Evolutionary conservation across 2,113 vertebrate species (phyloP), one percentile per base, ranked within the genome.

Genomic region (Plecotus auritus): DNA sequence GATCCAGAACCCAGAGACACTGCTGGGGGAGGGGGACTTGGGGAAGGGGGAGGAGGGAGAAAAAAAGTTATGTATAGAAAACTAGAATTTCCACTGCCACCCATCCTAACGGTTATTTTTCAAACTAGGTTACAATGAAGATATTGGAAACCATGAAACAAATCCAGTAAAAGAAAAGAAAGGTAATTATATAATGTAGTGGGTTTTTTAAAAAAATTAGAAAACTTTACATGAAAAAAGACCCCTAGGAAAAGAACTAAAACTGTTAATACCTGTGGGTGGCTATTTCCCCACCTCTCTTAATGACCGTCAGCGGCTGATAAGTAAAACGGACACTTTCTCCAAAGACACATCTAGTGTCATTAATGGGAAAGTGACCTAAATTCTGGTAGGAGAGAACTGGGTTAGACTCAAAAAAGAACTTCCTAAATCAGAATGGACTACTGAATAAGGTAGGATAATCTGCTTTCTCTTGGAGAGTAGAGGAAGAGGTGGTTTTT

Each of bases 81-180:
- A 83, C 47, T 45, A 22, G 18, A 85, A 78, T 95, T 93, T 86
- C 26, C 40, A 12, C 12, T 22, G 32, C 72, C 74, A 42, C 49
- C 74, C 61, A 85, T 78, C 30, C 42, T 77, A 26, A 90, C 66
- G 84, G 94, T 97, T 87, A 32, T 97, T 98, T 97, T 98, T 98
- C 97, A 95, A 95, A 80, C 93, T 96, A 96, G 96, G 86, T 93
- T 98, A 98, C 85, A 97, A 94, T 85, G 98, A 98, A 95, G 98
- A 98, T 56, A 95, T 74, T 93, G 98, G 98, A 97, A 98, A 98
- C 69, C 98, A 98, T 70, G 91, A 90, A 59, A 73, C 97, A 93
- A 98, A 98, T 94, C 59, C 98, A 91, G 28, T 98, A 93, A 98
- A 98, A 96, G 98, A 98, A n/a, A 98, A 95, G 93, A 98, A 98